Evolutionary conservation across 2,797 vertebrate genomes (phyloP).

Genomic region (Cuniculus paca): DNA sequence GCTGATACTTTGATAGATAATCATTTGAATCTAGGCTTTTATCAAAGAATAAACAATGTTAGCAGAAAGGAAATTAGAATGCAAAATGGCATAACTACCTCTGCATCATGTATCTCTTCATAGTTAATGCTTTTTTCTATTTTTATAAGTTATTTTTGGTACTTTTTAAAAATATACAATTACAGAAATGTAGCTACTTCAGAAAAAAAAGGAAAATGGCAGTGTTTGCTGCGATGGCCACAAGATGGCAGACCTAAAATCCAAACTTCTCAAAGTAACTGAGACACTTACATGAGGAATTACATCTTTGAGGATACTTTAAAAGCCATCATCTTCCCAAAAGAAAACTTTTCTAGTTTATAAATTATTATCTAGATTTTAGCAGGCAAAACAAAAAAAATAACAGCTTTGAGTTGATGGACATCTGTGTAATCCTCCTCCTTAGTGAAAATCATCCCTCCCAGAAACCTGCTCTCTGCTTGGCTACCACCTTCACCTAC

Average conservation of each 20-base stretch:
- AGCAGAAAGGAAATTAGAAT: background rate
- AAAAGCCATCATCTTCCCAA: conserved; percentile 3
- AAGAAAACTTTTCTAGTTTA: background rate
- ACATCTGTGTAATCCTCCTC: background rate
- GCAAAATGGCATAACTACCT: background rate
- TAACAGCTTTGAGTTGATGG: background rate
- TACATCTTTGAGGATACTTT: background rate
- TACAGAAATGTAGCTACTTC: background rate
- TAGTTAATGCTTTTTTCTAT: background rate
- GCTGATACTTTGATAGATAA: conserved; percentile 30
- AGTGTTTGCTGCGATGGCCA: conserved; percentile 74
- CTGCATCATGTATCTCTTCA: background rate
- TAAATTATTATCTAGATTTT: background rate
- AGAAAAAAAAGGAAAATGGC: background rate
- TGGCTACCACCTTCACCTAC: background rate
- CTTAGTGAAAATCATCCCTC: background rate
- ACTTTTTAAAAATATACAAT: background rate
- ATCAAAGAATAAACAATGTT: conserved; percentile 11
- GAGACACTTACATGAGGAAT: background rate
- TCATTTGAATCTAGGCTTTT: conserved; percentile 38
- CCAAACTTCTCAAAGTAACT: conserved; percentile 37
- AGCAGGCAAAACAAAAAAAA: background rate
- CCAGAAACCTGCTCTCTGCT: background rate
- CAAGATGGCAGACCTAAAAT: conserved; percentile 72
- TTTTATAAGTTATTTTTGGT: background rate